Percentiles rank a stretch among this genome's conserved stretches.
These are phyloP conservation scores for Ochotona princeps DNA, from an alignment of 2,113 vertebrate species.

Conservation along the genomic window DNA sequence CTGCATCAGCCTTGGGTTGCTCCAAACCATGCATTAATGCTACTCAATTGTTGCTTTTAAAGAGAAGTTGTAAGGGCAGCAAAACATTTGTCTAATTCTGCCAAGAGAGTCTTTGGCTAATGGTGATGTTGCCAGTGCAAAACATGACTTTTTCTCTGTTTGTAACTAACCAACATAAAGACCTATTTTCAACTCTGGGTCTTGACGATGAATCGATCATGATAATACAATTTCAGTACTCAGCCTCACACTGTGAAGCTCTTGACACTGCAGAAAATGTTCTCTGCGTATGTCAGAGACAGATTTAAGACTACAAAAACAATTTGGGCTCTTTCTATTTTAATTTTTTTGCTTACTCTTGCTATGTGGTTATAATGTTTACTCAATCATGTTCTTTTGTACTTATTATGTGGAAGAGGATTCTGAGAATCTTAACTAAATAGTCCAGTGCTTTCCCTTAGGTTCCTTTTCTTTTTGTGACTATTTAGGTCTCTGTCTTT, in stretches of 20 bases:
- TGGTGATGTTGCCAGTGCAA: background rate
- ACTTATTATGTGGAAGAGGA: background rate
- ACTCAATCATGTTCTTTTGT: background rate
- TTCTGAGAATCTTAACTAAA: slow-evolving; percentile 8
- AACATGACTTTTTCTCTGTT: background rate
- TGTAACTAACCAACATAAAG: background rate
- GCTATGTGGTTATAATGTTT: no score
- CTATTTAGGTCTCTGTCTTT: slow-evolving; percentile 17
- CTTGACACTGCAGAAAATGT: background rate
- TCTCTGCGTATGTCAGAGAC: background rate
- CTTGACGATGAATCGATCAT: background rate
- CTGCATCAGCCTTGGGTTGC: background rate
- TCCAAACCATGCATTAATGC: background rate
- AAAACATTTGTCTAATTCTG: background rate
- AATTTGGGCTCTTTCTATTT: background rate
- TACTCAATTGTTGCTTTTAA: background rate
- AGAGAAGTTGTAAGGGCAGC: background rate
- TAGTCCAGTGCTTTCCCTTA: background rate
- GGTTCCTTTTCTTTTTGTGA: background rate
- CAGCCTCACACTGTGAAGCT: background rate
- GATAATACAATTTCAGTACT: background rate
- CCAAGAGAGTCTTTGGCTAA: background rate
- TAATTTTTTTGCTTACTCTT: background rate
- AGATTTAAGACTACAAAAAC: background rate
- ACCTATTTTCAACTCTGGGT: background rate